Evolutionary conservation across 2,888 invertebrate genomes (phyloP).

Genomic region (Ennomos fuscantarius): DNA sequence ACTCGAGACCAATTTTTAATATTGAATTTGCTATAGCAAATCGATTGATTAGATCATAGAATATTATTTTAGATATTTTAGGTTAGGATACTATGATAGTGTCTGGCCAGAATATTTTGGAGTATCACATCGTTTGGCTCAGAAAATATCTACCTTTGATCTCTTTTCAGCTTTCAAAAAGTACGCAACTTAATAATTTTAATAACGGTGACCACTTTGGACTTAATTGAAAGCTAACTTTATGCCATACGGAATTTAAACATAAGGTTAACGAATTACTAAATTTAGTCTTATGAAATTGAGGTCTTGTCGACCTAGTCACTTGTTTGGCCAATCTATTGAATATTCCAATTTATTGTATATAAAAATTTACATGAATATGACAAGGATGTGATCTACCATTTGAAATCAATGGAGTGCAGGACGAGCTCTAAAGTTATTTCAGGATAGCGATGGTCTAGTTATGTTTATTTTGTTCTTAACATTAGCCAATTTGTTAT

Average conservation of each 20-base stretch:
- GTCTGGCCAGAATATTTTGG: slow-evolving; percentile 85
- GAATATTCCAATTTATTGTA: slow-evolving; percentile 85
- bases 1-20: slow-evolving; percentile 83
- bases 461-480: slow-evolving; percentile 82
- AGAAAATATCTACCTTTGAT: slow-evolving; percentile 84
- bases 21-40: slow-evolving; percentile 81
- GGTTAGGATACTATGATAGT: slow-evolving; percentile 85
- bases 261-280: slow-evolving; percentile 85
- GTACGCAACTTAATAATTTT: slow-evolving; percentile 82
- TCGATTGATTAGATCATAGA: slow-evolving; percentile 79
- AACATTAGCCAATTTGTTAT: slow-evolving; percentile 85
- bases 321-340: slow-evolving; percentile 84
- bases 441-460: slow-evolving; percentile 85
- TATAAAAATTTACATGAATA: slow-evolving; percentile 78
- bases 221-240: slow-evolving; percentile 85
- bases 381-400: slow-evolving; percentile 73
- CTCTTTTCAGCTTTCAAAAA: slow-evolving; percentile 85
- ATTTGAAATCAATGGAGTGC: slow-evolving; percentile 81
- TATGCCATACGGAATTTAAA: slow-evolving; percentile 85
- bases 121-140: slow-evolving; percentile 85
- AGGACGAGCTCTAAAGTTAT: slow-evolving; percentile 77
- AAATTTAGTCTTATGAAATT: slow-evolving; percentile 83
- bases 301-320: slow-evolving; percentile 83
- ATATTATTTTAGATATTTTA: slow-evolving; percentile 83
- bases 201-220: slow-evolving; percentile 77